Base-by-base conservation (phyloP, 2,888 invertebrate species). In the Meghimatium bilineatum region DNA sequence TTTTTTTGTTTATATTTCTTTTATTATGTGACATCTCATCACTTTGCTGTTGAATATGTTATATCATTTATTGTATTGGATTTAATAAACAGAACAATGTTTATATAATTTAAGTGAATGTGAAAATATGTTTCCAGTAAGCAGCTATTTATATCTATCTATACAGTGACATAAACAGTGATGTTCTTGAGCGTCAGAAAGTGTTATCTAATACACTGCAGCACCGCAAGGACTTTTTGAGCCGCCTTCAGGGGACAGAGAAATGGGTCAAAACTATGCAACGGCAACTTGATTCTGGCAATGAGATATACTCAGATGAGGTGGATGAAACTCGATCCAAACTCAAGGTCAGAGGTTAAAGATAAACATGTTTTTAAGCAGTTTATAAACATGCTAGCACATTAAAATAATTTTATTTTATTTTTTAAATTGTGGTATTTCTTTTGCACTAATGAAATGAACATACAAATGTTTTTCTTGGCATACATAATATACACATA, bases 221-320 rank as follows among this genome's bases (percentile, higher is more conserved):
- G 78, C 90, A 91, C 81, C 85, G 90, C 20, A 89, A 88, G 44
- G 96, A 96, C 80, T 97, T 97, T 90, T 97, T 97, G 92, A 95
- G 95, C 3, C 96, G 97, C 89, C 95, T 96, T 0, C 95, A 95
- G 36, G 96, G 96, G 91, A 94, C 98, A 76, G 96, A 96, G 91
- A 94, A 95, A 12, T 98, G 97, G 97, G 87, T 94, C 69, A 91
- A 95, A 96, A 85, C 88, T 95, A 89, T 91, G 56, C 92, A 93
- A 86, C 87, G 91, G 74, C 91, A 91, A 67, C 85, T 94, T 23
- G 95, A 95, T 74, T 96, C 96, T 90, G 96, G 97, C 82, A 96
- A 97, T 91, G 97, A 97, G 92, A 95, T 98, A 0, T 95, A 96
- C 88, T 95, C 96, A 0, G 97, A 97, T 90, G 96, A 96, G 92